phyloP scores from a whole-genome alignment of 2,113 vertebrate genomes.

The Fulmarus glacialis region DNA sequence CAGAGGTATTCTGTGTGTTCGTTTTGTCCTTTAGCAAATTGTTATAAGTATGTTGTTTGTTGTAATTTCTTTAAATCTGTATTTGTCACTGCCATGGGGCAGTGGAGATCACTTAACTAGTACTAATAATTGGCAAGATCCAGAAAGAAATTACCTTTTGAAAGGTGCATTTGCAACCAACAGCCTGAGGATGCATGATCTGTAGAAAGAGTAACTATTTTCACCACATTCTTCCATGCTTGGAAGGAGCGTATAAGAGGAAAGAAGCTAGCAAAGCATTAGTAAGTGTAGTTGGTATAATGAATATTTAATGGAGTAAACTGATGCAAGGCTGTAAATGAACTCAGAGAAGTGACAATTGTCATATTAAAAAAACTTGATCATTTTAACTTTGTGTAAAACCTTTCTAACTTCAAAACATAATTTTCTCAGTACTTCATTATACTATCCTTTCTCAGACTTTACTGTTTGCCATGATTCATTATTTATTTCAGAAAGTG shows the following conservation, averaged over 20 bases:
- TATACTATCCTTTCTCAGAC: neutral
- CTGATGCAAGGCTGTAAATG: neutral
- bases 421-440: neutral
- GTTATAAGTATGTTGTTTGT: neutral
- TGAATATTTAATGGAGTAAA: neutral
- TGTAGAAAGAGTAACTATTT: neutral
- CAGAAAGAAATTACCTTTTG: neutral
- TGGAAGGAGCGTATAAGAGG: neutral
- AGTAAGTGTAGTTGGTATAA: neutral
- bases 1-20: neutral
- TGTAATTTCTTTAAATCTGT: neutral
- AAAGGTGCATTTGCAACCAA: neutral
- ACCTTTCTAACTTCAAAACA: neutral
- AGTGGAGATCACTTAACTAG: neutral
- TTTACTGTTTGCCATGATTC: neutral
- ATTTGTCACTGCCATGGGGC: neutral
- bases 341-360: neutral
- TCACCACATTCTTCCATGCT: neutral
- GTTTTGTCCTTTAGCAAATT: neutral
- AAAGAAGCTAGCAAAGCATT: neutral
- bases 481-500: neutral
- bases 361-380: neutral
- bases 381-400: neutral
- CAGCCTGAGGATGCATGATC: neutral
- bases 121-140: neutral